Percentiles rank a stretch among this genome's conserved stretches.
Evolutionary conservation across 2,888 invertebrate species (phyloP).

Genomic region (Caenorhabditis sp.): DNA sequence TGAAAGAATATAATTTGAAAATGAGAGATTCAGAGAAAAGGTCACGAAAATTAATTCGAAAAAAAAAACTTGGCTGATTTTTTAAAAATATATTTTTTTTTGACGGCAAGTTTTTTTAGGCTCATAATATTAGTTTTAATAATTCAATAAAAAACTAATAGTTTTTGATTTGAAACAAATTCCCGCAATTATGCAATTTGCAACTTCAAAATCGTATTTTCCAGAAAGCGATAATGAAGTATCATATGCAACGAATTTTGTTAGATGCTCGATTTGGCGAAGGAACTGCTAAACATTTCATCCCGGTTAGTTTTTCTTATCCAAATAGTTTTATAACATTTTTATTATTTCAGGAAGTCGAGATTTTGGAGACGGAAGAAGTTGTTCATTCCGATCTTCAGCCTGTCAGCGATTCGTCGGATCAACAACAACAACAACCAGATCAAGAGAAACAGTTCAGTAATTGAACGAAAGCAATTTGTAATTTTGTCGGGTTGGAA

Average conservation of each 20-base stretch:
- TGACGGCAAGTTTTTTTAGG: no score
- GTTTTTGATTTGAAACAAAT: no score
- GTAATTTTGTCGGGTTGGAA: neutral
- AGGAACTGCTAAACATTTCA: slow-evolving; percentile 23
- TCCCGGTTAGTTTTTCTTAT: neutral
- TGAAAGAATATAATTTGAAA: no score
- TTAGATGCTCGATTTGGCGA: slow-evolving; percentile 59
- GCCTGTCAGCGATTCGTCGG: neutral
- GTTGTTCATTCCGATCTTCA: slow-evolving; percentile 7
- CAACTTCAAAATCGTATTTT: no score
- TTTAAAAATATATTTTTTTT: no score
- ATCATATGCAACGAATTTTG: slow-evolving; percentile 61
- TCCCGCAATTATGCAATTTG: no score
- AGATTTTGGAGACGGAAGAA: slow-evolving; percentile 14
- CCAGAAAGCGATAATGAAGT: slow-evolving; percentile 61
- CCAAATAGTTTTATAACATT: no score
- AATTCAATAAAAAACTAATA: no score
- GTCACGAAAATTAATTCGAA: no score
- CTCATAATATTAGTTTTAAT: no score
- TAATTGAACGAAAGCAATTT: neutral
- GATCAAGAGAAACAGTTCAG: neutral
- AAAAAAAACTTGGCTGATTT: no score
- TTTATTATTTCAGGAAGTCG: slow-evolving; percentile 4
- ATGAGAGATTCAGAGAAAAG: no score
- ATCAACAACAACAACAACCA: neutral